Evolutionary conservation across 1,140 invertebrate species (phyloP).

Genomic region (Globodera ellingtonae): DNA sequence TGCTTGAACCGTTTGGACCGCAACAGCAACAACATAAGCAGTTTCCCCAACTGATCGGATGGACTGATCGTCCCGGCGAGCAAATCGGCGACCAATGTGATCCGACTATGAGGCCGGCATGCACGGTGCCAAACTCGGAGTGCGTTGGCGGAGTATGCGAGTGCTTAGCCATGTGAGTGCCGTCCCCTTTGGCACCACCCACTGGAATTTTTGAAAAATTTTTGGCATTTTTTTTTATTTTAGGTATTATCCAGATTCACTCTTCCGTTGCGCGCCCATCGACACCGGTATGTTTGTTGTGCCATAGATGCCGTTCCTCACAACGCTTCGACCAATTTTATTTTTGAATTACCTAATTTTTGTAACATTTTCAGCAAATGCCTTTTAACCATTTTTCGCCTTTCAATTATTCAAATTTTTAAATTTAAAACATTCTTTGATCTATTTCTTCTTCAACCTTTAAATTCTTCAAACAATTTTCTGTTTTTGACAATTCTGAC

Average conservation of each 20-base stretch:
- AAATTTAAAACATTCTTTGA: no score
- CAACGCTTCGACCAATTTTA: no score
- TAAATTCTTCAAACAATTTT: no score
- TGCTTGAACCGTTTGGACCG: neutral
- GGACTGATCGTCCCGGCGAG: slow-evolving; percentile 11
- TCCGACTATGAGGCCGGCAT: neutral
- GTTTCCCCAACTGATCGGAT: slow-evolving; percentile 20
- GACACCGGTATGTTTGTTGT: slow-evolving; percentile 2
- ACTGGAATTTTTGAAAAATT: neutral
- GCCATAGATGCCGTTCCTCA: no score
- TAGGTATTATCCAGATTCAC: slow-evolving; percentile 21
- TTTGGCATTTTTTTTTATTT: neutral
- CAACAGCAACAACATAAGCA: neutral
- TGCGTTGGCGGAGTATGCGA: slow-evolving; percentile 39
- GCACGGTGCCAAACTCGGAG: slow-evolving; percentile 38
- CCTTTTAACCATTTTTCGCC: no score
- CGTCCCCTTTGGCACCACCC: neutral
- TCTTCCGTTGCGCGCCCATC: slow-evolving; percentile 4
- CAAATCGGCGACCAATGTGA: slow-evolving; percentile 31
- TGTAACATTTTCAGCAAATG: no score
- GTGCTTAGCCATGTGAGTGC: slow-evolving; percentile 33
- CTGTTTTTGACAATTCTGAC: no score
- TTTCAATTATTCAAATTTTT: no score
- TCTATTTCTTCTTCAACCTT: no score
- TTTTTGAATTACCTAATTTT: no score